A percentile compares a stretch with the other conserved stretches of the same genome.
Evolutionary conservation across 92 coral and sea anemone genomes (phyloP).

Genomic region (Bergia puertoricense): DNA sequence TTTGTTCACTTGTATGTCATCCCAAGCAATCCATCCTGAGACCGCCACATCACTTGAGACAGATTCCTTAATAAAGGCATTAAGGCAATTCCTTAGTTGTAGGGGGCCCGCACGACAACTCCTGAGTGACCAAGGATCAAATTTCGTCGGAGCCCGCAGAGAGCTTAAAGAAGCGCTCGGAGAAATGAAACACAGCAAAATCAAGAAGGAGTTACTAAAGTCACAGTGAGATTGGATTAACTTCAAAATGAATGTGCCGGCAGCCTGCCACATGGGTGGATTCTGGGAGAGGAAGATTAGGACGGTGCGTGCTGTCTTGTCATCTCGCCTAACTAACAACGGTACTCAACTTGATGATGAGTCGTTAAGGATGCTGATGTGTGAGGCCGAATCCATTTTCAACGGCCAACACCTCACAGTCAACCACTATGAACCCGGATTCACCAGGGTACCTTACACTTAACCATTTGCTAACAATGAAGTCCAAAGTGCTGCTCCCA

Average conservation of each 20-base stretch:
- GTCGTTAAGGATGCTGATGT: constrained; percentile 48
- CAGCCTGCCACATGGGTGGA: constrained; percentile 52
- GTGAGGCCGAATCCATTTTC: constrained; percentile 42
- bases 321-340: neutral
- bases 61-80: constrained; percentile 58
- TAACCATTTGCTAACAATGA: constrained; percentile 42
- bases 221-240: constrained; percentile 36
- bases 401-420: constrained; percentile 52
- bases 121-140: constrained; percentile 41
- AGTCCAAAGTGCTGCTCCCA: constrained; percentile 31
- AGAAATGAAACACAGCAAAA: constrained; percentile 12
- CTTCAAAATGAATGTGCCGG: constrained; percentile 44
- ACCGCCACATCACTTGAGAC: constrained; percentile 54
- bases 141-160: constrained; percentile 41
- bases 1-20: constrained; percentile 60
- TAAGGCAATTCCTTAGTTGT: constrained; percentile 52
- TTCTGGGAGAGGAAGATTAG: constrained; percentile 41
- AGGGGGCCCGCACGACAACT: constrained; percentile 53
- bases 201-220: neutral
- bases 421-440: constrained; percentile 9
- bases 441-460: constrained; percentile 39
- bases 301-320: constrained; percentile 29
- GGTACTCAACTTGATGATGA: constrained; percentile 43
- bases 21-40: constrained; percentile 60
- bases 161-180: constrained; percentile 26